Evolutionary conservation across 2,113 vertebrate genomes (phyloP).

Genomic region (Chamaetylas fuelleborni): DNA sequence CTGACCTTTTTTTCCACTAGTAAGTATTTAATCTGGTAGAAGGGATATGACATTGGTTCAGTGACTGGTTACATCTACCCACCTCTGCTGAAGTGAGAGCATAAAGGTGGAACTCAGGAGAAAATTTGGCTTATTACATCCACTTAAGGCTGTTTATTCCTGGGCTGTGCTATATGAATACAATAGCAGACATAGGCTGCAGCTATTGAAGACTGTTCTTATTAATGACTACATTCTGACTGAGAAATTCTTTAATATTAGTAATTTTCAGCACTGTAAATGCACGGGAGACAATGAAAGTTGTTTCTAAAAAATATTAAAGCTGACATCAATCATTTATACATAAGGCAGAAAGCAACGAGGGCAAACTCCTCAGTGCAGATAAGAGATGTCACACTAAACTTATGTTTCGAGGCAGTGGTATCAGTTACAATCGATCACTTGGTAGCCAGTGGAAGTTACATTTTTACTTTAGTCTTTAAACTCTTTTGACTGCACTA

Average conservation of each 20-base stretch:
- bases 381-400: conserved; percentile 82
- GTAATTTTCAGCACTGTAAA: conserved; percentile 64
- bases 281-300: conserved; percentile 63
- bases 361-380: conserved; percentile 76
- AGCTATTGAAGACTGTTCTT: conserved; percentile 45
- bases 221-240: conserved; percentile 53
- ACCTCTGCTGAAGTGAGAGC: background rate
- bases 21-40: background rate
- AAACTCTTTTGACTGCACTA: conserved; percentile 76
- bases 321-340: conserved; percentile 75
- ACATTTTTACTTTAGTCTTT: conserved; percentile 79
- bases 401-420: conserved; percentile 79
- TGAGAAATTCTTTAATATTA: conserved; percentile 53
- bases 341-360: conserved; percentile 75
- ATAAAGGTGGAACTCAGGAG: background rate
- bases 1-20: background rate
- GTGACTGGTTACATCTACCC: background rate
- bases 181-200: background rate
- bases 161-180: conserved; percentile 2
- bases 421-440: conserved; percentile 83
- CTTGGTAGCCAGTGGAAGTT: conserved; percentile 76
- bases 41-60: background rate
- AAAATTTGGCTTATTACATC: background rate
- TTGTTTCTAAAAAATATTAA: conserved; percentile 73
- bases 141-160: conserved; percentile 9